Percentiles rank a stretch among this genome's conserved stretches.
These are phyloP conservation scores for Craniophora ligustri DNA, from an alignment of 2,888 invertebrate species.

Conservation along the genomic window DNA sequence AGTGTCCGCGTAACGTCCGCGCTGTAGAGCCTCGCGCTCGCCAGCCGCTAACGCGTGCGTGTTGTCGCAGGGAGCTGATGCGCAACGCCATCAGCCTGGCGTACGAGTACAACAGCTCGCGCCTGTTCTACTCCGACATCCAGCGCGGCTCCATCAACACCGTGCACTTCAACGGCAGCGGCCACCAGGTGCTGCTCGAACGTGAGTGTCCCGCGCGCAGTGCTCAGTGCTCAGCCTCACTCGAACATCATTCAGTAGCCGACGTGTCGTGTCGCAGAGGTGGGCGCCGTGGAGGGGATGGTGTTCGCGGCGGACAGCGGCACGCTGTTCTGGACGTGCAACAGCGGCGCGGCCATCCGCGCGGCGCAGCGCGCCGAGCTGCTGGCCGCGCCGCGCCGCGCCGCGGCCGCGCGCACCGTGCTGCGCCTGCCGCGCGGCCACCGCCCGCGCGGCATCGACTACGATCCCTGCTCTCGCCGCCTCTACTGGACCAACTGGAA, in stretches of 20 bases:
- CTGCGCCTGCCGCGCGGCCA: slow-evolving; percentile 91
- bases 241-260: no score
- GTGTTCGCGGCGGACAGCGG: slow-evolving; percentile 92
- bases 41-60: no score
- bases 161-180: slow-evolving; percentile 94
- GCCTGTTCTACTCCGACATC: slow-evolving; percentile 96
- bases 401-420: slow-evolving; percentile 68
- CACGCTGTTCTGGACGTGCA: slow-evolving; percentile 95
- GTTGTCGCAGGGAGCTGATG: slow-evolving; percentile 89
- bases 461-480: slow-evolving; percentile 93
- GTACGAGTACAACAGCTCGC: slow-evolving; percentile 91
- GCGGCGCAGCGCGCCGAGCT: slow-evolving; percentile 55
- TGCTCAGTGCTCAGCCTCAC: no score
- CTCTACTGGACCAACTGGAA: slow-evolving; percentile 98
- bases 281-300: slow-evolving; percentile 96
- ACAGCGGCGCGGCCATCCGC: slow-evolving; percentile 90
- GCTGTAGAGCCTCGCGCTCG: no score
- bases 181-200: slow-evolving; percentile 91
- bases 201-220: no score
- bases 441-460: slow-evolving; percentile 95
- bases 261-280: slow-evolving; percentile 81
- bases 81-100: slow-evolving; percentile 96
- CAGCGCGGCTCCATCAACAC: slow-evolving; percentile 95
- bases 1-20: no score
- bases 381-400: slow-evolving; percentile 34